Conservation (phyloP, 1,140 invertebrate species). For the Sitodiplosis mosellana region DNA sequence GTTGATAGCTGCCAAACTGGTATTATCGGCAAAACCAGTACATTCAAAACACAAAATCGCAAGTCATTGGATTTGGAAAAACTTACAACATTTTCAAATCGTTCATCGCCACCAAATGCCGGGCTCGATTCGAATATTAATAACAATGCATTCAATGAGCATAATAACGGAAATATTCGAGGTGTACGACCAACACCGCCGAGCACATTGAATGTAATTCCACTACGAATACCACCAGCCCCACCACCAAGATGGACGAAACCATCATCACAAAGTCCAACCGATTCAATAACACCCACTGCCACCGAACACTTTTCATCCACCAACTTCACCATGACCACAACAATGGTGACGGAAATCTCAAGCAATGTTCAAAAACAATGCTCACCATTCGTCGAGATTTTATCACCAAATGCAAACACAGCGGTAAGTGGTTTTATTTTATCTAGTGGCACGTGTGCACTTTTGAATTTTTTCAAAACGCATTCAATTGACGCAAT, state of each 20-base stretch:
- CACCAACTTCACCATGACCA: conserved; percentile 60
- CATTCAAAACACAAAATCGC: conserved; percentile 31
- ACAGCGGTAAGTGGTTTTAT: not conserved
- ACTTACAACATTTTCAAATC: not conserved
- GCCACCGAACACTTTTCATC: conserved; percentile 34
- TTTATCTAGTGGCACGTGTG: not conserved
- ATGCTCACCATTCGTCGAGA: conserved; percentile 26
- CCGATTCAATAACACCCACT: conserved; percentile 38
- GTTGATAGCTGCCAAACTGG: conserved; percentile 27
- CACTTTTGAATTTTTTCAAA: not conserved
- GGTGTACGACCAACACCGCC: conserved; percentile 60
- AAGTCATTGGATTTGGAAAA: not conserved
- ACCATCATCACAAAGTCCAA: conserved; percentile 26
- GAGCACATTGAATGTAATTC: conserved; percentile 56
- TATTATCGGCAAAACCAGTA: conserved; percentile 26
- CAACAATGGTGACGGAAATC: conserved; percentile 44
- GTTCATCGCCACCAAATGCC: not conserved
- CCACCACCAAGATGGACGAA: conserved; percentile 45
- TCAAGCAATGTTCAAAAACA: conserved; percentile 32
- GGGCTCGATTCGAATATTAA: not conserved
- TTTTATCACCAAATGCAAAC: conserved; percentile 16
- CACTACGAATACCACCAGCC: conserved; percentile 32
- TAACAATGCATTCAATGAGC: not conserved
- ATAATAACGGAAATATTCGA: conserved; percentile 21
- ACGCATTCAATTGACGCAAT: not conserved